These are phyloP conservation scores for Penaeus monodon DNA, from an alignment of 2,888 invertebrate genomes.

Conservation along the genomic window DNA sequence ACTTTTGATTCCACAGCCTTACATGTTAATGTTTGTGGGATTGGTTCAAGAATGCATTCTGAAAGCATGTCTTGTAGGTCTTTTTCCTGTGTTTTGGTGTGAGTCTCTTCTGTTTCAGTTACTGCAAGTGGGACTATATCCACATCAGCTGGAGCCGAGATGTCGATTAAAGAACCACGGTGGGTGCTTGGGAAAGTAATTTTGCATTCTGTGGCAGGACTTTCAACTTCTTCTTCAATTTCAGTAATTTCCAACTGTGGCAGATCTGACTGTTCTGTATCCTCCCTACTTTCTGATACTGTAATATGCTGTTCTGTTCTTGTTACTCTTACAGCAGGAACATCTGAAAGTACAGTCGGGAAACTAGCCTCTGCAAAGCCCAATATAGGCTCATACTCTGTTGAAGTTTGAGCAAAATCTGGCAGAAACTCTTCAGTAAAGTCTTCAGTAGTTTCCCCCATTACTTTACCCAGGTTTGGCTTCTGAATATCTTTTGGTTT, in stretches of 20 bases:
- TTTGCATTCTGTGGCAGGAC: slow-evolving; percentile 31
- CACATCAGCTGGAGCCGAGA: slow-evolving; percentile 19
- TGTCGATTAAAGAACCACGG: slow-evolving; percentile 27
- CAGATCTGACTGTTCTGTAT: slow-evolving; percentile 12
- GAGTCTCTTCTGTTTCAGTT: slow-evolving; percentile 14
- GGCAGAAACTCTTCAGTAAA: slow-evolving; percentile 24
- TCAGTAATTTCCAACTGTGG: slow-evolving; percentile 39
- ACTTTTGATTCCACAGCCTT: slow-evolving; percentile 43
- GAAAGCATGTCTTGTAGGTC: slow-evolving; percentile 8
- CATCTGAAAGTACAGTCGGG: slow-evolving; percentile 18
- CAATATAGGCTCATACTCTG: slow-evolving; percentile 9
- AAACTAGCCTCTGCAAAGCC: slow-evolving; percentile 28
- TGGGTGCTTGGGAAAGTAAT: slow-evolving; percentile 34
- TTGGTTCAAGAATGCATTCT: slow-evolving; percentile 34
- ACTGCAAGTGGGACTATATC: slow-evolving; percentile 33
- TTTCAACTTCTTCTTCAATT: slow-evolving; percentile 30
- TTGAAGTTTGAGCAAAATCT: slow-evolving; percentile 12
- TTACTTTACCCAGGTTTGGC: slow-evolving; percentile 19
- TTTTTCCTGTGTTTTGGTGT: slow-evolving; percentile 13
- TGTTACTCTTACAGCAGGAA: not conserved
- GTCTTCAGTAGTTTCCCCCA: slow-evolving; percentile 9
- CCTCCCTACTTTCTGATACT: slow-evolving; percentile 18
- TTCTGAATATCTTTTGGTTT: slow-evolving; percentile 5
- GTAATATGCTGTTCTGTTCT: slow-evolving; percentile 26
- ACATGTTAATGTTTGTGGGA: slow-evolving; percentile 49